phyloP scores from a whole-genome alignment of 2,888 invertebrate species.

The Sinhomidia bicolor region DNA sequence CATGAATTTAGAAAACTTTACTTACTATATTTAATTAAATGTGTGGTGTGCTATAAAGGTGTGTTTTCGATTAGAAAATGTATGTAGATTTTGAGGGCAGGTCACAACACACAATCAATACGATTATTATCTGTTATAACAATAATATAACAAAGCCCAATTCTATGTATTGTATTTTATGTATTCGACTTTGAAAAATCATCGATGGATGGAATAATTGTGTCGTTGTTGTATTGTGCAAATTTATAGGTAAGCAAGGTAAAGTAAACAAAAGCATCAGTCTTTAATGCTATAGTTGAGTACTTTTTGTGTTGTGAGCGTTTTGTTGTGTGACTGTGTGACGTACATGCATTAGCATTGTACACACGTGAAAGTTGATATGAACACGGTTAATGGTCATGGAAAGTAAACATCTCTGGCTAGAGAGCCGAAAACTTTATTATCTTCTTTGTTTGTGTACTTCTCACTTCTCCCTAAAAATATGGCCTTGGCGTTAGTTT shows the following conservation, averaged over 20 bases:
- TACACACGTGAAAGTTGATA: background rate
- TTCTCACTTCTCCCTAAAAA: background rate
- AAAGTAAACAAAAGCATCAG: too few species aligned
- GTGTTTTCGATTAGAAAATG: background rate
- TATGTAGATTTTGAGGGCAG: background rate
- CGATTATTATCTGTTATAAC: too few species aligned
- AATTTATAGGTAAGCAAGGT: too few species aligned
- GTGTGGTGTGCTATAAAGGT: too few species aligned
- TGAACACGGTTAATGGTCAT: background rate
- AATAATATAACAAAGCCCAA: background rate
- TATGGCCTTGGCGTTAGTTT: too few species aligned
- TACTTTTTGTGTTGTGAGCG: too few species aligned
- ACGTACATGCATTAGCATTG: background rate
- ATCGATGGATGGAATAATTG: background rate
- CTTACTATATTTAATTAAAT: too few species aligned
- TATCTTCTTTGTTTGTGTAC: background rate
- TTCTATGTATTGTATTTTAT: background rate
- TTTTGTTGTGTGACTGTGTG: too few species aligned
- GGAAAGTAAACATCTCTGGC: background rate
- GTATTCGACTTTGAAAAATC: background rate
- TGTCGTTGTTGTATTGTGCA: too few species aligned
- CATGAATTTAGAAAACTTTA: too few species aligned
- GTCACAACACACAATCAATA: background rate
- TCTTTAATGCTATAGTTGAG: too few species aligned
- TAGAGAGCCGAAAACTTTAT: too few species aligned